These are phyloP conservation scores for Spilosoma lubricipeda DNA, from an alignment of 2,888 invertebrate species.

Conservation along the genomic window DNA sequence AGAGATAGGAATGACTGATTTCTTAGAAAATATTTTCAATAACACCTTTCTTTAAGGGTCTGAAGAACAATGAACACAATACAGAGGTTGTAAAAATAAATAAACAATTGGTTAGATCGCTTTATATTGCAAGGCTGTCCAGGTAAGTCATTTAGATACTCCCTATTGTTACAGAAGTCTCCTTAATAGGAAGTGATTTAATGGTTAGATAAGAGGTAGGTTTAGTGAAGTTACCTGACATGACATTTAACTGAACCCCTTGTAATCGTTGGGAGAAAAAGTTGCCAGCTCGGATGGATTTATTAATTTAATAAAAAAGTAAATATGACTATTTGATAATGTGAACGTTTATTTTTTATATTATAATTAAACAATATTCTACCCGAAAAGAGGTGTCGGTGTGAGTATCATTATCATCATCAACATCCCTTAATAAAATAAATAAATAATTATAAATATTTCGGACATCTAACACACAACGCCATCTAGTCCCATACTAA, in stretches of 20 bases:
- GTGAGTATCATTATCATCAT: too few relatives aligned
- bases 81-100: conserved; percentile 36
- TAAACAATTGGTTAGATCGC: conserved; percentile 42
- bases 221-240: conserved; percentile 46
- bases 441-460: too few relatives aligned
- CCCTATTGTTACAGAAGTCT: conserved; percentile 15
- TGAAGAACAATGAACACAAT: conserved; percentile 36
- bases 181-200: conserved; percentile 33
- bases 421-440: too few relatives aligned
- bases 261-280: too few relatives aligned
- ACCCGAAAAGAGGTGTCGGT: too few relatives aligned
- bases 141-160: conserved; percentile 26
- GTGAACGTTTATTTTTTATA: too few relatives aligned
- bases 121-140: conserved; percentile 16
- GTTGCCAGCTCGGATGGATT: too few relatives aligned
- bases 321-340: too few relatives aligned
- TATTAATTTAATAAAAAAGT: too few relatives aligned
- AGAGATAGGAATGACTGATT: conserved; percentile 28
- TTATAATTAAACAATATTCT: too few relatives aligned
- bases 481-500: too few relatives aligned
- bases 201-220: conserved; percentile 26
- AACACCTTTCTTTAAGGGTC: conserved; percentile 34
- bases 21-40: conserved; percentile 34
- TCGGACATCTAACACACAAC: too few relatives aligned
- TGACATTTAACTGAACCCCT: conserved; percentile 19